Percentiles rank a stretch among this genome's conserved stretches.
These are phyloP conservation scores for Eurystomus gularis DNA, from an alignment of 2,113 vertebrate genomes.

Conservation along the genomic window DNA sequence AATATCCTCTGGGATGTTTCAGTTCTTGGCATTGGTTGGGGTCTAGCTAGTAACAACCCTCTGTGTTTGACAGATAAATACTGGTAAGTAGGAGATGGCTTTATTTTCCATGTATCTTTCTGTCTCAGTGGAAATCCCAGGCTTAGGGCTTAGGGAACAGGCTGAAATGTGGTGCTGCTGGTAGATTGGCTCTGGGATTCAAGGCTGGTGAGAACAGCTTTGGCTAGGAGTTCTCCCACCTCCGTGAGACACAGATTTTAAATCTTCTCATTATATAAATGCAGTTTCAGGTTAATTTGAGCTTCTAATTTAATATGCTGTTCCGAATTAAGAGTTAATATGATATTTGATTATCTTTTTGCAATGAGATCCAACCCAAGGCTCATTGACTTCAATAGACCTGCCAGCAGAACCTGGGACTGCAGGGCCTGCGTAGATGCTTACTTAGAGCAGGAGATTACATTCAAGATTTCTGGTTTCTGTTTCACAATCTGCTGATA, in stretches of 20 bases:
- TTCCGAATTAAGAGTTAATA: constrained; percentile 55
- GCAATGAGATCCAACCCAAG: constrained; percentile 43
- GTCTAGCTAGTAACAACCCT: background rate
- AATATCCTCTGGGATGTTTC: background rate
- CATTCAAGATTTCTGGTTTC: background rate
- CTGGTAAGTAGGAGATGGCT: background rate
- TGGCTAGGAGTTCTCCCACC: background rate
- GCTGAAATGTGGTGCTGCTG: background rate
- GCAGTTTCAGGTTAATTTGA: constrained; percentile 60
- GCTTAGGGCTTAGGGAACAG: background rate
- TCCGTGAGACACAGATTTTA: constrained; percentile 18
- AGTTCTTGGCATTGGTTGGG: background rate
- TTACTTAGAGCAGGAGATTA: background rate
- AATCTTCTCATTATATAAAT: constrained; percentile 46
- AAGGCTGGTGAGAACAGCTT: background rate
- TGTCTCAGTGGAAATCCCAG: background rate
- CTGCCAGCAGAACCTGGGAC: background rate
- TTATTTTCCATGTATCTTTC: background rate
- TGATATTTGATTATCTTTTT: constrained; percentile 58
- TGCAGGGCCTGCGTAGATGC: background rate
- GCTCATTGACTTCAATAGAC: constrained; percentile 59
- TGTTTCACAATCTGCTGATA: background rate
- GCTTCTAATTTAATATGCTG: constrained; percentile 47
- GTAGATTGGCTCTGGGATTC: background rate
- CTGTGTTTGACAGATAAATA: background rate